phyloP scores from a whole-genome alignment of 2,113 vertebrate genomes.

The Paracanthobrama guichenoti region DNA sequence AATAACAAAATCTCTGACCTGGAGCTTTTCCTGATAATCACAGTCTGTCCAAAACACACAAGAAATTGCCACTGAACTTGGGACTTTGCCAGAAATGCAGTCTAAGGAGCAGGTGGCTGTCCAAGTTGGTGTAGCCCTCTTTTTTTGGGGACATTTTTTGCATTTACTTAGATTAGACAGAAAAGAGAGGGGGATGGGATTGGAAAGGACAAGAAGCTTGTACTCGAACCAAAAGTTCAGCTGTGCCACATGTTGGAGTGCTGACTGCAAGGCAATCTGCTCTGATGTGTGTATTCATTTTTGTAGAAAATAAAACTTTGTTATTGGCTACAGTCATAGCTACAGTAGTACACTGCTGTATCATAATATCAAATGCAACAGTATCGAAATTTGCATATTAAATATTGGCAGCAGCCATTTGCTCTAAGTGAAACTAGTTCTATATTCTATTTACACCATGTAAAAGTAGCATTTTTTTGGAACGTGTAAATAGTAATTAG shows the following conservation, averaged over 20 bases:
- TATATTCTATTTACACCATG: too few species aligned
- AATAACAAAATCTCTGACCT: conserved; percentile 22
- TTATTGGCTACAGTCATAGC: not conserved
- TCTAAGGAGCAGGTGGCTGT: not conserved
- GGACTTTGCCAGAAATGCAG: not conserved
- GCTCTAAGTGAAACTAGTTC: too few species aligned
- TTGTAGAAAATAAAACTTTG: not conserved
- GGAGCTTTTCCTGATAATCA: not conserved
- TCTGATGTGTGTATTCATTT: too few species aligned
- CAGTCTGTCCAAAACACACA: not conserved
- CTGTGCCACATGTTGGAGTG: not conserved
- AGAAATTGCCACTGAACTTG: not conserved
- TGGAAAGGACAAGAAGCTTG: not conserved
- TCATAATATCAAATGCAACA: not conserved
- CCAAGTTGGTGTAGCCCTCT: not conserved
- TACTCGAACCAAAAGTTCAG: not conserved
- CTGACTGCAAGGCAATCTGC: too few species aligned
- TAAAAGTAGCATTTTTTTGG: too few species aligned
- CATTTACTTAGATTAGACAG: not conserved
- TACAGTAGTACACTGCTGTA: not conserved
- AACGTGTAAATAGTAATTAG: too few species aligned
- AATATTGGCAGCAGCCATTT: too few species aligned
- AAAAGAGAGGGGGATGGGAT: not conserved
- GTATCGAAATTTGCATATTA: not conserved
- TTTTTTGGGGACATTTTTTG: not conserved